phyloP scores from a whole-genome alignment of 1,140 invertebrate genomes.

The Hormaphis cornu region DNA sequence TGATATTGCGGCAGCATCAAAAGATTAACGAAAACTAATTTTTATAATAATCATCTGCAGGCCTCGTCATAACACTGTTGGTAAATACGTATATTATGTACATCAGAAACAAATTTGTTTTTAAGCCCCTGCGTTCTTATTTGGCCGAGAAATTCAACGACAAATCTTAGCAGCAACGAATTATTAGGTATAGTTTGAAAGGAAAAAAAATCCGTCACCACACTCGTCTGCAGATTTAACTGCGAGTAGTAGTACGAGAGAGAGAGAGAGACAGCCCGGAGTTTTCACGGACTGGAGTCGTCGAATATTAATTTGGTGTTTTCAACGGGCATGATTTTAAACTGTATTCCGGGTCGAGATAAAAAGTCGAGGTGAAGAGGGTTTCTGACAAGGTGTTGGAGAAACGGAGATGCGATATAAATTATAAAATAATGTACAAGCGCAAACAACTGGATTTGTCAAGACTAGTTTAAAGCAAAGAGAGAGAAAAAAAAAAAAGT shows the following conservation, averaged over 20 bases:
- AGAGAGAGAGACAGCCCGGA: too few relatives aligned
- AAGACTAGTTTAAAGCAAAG: slow-evolving; percentile 23
- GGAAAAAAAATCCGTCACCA: too few relatives aligned
- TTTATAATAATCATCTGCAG: too few relatives aligned
- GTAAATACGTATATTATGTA: too few relatives aligned
- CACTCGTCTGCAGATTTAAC: not conserved
- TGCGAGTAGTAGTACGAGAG: not conserved
- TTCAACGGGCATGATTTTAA: not conserved
- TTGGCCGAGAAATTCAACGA: too few relatives aligned
- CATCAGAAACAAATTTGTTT: too few relatives aligned
- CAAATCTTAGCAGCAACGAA: too few relatives aligned
- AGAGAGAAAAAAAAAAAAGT: slow-evolving; percentile 12
- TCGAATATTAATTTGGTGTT: not conserved
- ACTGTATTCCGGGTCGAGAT: not conserved
- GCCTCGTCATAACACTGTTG: too few relatives aligned
- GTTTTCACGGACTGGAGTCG: not conserved
- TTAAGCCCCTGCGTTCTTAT: too few relatives aligned
- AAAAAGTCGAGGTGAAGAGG: not conserved
- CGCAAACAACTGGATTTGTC: slow-evolving; percentile 25
- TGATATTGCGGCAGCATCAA: too few relatives aligned
- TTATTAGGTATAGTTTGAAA: too few relatives aligned
- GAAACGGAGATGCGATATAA: slow-evolving; percentile 27
- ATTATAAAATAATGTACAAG: slow-evolving; percentile 23
- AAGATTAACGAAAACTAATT: too few relatives aligned
- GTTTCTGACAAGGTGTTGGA: slow-evolving; percentile 28